Base-by-base conservation (phyloP, 2,797 vertebrate genomes). In the Enteromius afrohamiltoni region DNA sequence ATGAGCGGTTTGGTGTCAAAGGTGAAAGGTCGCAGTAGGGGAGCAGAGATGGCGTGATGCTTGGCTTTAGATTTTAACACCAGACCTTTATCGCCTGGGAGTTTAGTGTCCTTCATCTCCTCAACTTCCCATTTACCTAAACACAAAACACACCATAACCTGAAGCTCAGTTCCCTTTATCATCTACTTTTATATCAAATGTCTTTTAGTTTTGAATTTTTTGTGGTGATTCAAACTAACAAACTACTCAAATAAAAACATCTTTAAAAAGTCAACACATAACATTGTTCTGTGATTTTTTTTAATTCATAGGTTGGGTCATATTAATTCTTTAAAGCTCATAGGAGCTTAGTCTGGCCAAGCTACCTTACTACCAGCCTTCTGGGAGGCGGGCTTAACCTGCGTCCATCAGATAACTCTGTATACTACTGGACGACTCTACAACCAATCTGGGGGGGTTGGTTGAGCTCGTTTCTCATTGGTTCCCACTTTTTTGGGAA, bases 91-190 rank as follows among this genome's bases (percentile, higher is more conserved):
- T 99, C 98, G 0, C 97, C 97, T 0, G 96, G 95, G 29, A 99
- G 96, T 85, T 97, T 98, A 0, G 93, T 93, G 83, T 99, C 96
- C 89, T 95, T 97, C 97, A 99, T 97, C 83, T 99, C 98, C 88
- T 97, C 96, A 79, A 99, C 96, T 62, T 94, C 94, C 98, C 98
- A 99, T 92, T 98, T 96, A 90, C 98, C 98, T 99, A 4, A 31
- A 81, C 9, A 64, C 68, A 85, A 1, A 83, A 55, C 67, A 85
- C 34, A 42, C 10, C 62, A 51, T 2, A 60, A 6, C 3, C 9
- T 69, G 9, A 49, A 1, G 4, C n/a, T 70, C 68, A 4, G 11
- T 1, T 49, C 67, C n/a, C 7, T 1, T 19, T 2, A 9, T 4
- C 37, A 19, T 19, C 7, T 45, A 5, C 42, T 47, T 29, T 29